A percentile compares a stretch with the other conserved stretches of the same genome.
Evolutionary conservation across 35 echinoderm and acorn worm species (phyloP).

Genomic region (Apostichopus californicus): DNA sequence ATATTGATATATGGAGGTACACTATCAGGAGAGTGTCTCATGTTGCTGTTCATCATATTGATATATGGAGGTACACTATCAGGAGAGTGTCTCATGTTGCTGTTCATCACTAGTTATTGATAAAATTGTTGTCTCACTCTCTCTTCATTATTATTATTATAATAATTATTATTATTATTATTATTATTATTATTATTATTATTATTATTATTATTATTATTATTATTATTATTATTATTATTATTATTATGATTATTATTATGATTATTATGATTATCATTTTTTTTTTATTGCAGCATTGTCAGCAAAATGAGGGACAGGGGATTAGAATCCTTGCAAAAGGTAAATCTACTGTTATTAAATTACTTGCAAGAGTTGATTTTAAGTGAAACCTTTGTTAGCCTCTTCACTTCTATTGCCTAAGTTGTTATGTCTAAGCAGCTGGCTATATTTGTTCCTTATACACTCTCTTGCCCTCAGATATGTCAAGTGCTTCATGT

Average conservation of each 20-base stretch:
- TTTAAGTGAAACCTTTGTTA: neutral
- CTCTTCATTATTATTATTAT: neutral
- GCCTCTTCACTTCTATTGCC: neutral
- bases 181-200: neutral
- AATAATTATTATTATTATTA: too few relatives aligned
- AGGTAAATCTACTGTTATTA: neutral
- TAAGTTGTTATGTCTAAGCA: neutral
- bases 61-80: too few relatives aligned
- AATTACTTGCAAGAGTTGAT: neutral
- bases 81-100: too few relatives aligned
- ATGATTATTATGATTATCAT: neutral
- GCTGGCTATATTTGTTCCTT: too few relatives aligned
- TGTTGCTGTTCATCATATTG: too few relatives aligned
- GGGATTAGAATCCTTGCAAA: slow-evolving; percentile 7
- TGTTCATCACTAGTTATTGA: neutral
- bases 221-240: neutral
- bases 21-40: too few relatives aligned
- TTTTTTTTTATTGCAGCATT: slow-evolving; percentile 3
- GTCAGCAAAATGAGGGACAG: slow-evolving; percentile 20
- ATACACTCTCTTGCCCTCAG: too few relatives aligned
- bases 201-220: neutral
- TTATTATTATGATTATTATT: neutral
- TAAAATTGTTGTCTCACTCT: neutral
- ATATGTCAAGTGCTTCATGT: too few relatives aligned
- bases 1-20: too few relatives aligned